A percentile compares a stretch with the other conserved stretches of the same genome.
phyloP scores from a whole-genome alignment of 1,140 invertebrate species.

The Laupala kohalensis region DNA sequence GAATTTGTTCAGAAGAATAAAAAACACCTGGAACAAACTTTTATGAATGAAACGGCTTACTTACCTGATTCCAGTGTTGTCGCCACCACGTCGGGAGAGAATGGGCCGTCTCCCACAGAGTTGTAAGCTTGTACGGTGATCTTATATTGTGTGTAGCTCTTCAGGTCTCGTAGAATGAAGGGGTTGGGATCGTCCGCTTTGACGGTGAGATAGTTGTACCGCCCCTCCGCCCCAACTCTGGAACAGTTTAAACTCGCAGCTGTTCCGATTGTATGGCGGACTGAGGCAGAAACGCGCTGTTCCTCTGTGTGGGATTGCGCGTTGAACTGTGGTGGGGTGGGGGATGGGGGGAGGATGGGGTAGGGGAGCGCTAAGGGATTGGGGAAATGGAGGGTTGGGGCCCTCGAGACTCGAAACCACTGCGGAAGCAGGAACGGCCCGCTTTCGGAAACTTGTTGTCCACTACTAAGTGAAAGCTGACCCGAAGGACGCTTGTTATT shows the following conservation, averaged over 20 bases:
- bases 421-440: not conserved
- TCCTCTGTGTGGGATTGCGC: not conserved
- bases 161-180: slow-evolving; percentile 21
- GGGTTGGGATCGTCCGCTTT: slow-evolving; percentile 3
- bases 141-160: slow-evolving; percentile 36
- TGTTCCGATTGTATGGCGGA: not conserved
- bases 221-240: slow-evolving; percentile 8
- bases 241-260: slow-evolving; percentile 10
- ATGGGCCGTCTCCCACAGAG: slow-evolving; percentile 33
- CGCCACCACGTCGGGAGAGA: slow-evolving; percentile 28
- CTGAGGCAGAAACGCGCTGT: not conserved
- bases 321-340: not conserved
- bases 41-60: no score
- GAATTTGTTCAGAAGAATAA: no score
- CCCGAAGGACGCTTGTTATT: no score
- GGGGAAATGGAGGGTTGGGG: not conserved
- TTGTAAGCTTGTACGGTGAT: slow-evolving; percentile 39
- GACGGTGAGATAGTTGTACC: slow-evolving; percentile 14
- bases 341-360: not conserved
- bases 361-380: no score
- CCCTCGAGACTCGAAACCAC: not conserved
- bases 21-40: no score
- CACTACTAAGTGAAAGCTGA: no score
- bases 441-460: not conserved
- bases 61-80: slow-evolving; percentile 38